Evolutionary conservation across 2,113 vertebrate species (phyloP), one percentile per base, ranked within the genome.

Genomic region (Elephas maximus): DNA sequence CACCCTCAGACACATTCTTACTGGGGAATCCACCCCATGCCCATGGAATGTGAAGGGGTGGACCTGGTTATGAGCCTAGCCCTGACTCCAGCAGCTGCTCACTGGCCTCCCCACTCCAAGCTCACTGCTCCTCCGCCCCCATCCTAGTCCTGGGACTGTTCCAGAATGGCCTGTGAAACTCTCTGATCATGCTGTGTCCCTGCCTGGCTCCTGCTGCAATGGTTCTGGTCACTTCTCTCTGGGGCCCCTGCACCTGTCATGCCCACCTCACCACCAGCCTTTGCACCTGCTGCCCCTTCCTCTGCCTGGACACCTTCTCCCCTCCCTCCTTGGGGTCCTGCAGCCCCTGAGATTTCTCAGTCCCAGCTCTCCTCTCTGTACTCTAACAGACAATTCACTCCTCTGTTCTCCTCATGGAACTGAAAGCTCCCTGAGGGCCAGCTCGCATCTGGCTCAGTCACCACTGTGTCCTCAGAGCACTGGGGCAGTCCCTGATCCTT

Each of bases 351-450:
- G 44, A 26, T 41, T 62, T 79, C 74, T 20, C 65, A 33, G 24
- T 2, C 8, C 79, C 2, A 0, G 44, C 45, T 57, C 53, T 45
- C 2, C 45, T 26, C 51, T 62, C 48, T 23, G 65, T n/a, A 5
- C 53, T 21, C 1, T n/a, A 33, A 20, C 33, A 1, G 10, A 62
- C 41, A 78, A 11, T 23, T 63, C 78, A 18, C 0, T 6, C n/a
- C 30, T 81, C 30, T 2, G 0, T 17, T 18, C 0, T 0, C 48
- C 37, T 4, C 17, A 1, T 8, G 53, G 30, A 37, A 20, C n/a
- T 30, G 4, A 21, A 24, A 44, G 51, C 45, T 28, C 33, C 37
- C 33, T 1, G 26, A 41, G n/a, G 23, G 7, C 76, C 26, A 5
- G 60, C 28, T n/a, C 24, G 28, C 0, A 2, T 62, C 71, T 57